Evolutionary conservation across 2,113 vertebrate species (phyloP), one percentile per base, ranked within the genome.

Genomic region (Tonatia bakeri): DNA sequence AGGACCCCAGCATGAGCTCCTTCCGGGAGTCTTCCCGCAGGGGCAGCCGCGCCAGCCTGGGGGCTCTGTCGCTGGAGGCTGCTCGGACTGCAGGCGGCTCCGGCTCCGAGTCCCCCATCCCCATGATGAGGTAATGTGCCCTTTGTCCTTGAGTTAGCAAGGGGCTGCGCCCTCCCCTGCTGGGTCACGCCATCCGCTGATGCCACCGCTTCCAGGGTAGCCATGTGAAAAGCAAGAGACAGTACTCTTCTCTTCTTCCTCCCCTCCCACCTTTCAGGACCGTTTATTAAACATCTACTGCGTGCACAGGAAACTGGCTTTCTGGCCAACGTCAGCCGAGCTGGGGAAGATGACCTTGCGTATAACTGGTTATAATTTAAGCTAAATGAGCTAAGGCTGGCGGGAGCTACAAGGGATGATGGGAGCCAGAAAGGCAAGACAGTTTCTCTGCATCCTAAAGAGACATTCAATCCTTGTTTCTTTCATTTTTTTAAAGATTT

Each of bases 31-130:
- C 96, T 20, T 87, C 97, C 40, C 75, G 94, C 40, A 98, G 70
- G 79, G 59, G 95, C 70, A 98, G 97, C 96, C 80, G 96, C 38
- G 75, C 96, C 64, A 97, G 97, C 93, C 84, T 96, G 80, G 97
- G 97, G 11, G 5, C 95, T 43, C 76, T 93, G 70, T 56, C 52
- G 33, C 47, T 54, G 24, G 97, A 98, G 43, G 36, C 75, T 3
- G 7, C 19, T 19, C 64, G 13, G 31, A 69, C 40, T 1, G 1
- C 75, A 12, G 43, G 85, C 2, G 93, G 95, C 8, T 11, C 52
- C 2, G 93, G 95, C 8, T 11, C 52, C 1, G 97, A 98, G 64
- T 26, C 40, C 54, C 76, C 24, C 0, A 0, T n/a, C 8, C 64
- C 94, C 4, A 31, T 70, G 3, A 97, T 98, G 59, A 97, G 97